Evolutionary conservation across 23 tunicate genomes (phyloP).

Genomic region (Oikopleura dioica): DNA sequence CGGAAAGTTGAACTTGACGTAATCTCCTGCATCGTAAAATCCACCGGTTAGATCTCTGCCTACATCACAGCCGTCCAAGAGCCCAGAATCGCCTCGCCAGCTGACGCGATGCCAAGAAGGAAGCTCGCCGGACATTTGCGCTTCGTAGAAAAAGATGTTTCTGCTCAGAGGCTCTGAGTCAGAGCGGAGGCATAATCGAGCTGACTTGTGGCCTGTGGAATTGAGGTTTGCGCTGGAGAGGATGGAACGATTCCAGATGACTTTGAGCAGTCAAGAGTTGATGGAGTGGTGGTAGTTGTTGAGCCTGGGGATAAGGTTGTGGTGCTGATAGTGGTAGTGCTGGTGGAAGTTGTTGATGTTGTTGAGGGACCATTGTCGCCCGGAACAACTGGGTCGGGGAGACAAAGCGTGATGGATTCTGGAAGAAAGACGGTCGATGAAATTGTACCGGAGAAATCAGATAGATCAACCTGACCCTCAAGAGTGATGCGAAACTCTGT

Average conservation of each 20-base stretch:
- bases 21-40: constrained; percentile 68
- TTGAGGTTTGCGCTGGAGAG: neutral
- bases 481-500: neutral
- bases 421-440: neutral
- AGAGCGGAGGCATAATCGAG: neutral
- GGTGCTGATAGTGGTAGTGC: neutral
- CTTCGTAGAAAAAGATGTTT: neutral
- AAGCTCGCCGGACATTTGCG: neutral
- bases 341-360: neutral
- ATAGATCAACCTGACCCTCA: neutral
- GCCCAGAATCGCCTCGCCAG: neutral
- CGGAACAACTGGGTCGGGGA: neutral
- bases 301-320: neutral
- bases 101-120: neutral
- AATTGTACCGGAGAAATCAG: neutral
- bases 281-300: neutral
- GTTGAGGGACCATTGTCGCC: neutral
- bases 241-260: neutral
- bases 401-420: neutral
- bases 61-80: neutral
- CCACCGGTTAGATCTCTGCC: constrained; percentile 25
- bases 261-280: neutral
- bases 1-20: constrained; percentile 75
- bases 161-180: neutral
- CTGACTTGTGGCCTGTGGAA: neutral